Evolutionary conservation across 2,888 invertebrate genomes (phyloP), one percentile per base, ranked within the genome.

Genomic region (Mesorhabditis spiculigera): DNA sequence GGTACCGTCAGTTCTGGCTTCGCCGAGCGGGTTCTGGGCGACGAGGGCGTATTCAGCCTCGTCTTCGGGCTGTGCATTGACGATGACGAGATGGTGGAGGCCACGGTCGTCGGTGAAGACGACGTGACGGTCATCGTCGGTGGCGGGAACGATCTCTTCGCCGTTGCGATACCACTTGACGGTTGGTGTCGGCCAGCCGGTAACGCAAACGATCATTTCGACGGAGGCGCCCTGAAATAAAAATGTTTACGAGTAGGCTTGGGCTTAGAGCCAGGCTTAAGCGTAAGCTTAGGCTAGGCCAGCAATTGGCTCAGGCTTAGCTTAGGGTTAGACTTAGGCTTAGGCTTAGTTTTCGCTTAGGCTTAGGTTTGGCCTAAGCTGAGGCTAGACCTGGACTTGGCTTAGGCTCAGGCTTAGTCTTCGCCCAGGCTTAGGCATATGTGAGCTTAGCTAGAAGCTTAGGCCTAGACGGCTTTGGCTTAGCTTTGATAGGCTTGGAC

Each of bases 111-210:
- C 86, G 13, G 80, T 81, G 80, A 82, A 85, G 66, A 82, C 78
- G 45, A 82, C 75, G 5, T 77, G 70, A 43, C 80, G 77, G 43
- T 81, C 82, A 65, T 82, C 84, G 10, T 80, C 73, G n/a, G 81
- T 81, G 43, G 81, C 83, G 8, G 81, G 75, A 10, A 73, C 68
- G 6, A 85, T 70, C 50, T 85, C 83, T 67, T 79, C 72, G 63
- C 82, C 83, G 74, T 85, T 78, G 71, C 82, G 83, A 68, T 81
- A 84, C 88, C 88, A 88, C 70, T 82, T 82, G 58, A 88, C 84
- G 4, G 84, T 86, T 43, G 88, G 87, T 16, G 79, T 82, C 8
- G 88, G 88, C 65, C 78, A 77, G 45, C 87, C 88, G 4, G 79
- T 79, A 5, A 87, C 84, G 72, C 82, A 81, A 71, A 87, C 87